Evolutionary conservation across 2,113 vertebrate genomes (phyloP).

Genomic region (Gila orcuttii): DNA sequence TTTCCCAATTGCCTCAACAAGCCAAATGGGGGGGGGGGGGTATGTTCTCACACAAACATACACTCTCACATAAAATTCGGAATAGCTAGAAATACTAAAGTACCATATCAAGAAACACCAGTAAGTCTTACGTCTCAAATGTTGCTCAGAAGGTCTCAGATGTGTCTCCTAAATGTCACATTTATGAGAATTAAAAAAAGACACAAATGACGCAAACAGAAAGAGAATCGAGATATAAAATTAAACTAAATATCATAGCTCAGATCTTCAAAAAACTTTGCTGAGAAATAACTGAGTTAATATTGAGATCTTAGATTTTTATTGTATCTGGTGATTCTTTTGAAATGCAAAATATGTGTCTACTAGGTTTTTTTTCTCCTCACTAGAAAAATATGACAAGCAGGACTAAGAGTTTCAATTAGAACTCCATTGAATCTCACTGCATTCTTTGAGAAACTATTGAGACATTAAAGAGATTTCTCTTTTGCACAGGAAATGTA

Average conservation of each 20-base stretch:
- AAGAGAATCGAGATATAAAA: background rate
- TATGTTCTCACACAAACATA: background rate
- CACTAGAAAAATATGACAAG: background rate
- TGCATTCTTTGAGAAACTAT: background rate
- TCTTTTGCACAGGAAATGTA: background rate
- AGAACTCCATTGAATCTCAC: background rate
- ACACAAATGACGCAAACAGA: background rate
- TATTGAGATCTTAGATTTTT: background rate
- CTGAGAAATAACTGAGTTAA: background rate
- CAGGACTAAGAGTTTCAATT: background rate
- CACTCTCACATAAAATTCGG: background rate
- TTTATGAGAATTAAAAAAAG: background rate
- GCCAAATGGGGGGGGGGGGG: background rate
- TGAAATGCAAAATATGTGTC: background rate
- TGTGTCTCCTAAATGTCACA: background rate
- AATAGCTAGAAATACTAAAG: background rate
- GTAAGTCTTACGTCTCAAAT: background rate
- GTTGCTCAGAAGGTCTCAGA: background rate
- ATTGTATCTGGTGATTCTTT: background rate
- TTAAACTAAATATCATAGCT: background rate
- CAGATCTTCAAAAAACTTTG: background rate
- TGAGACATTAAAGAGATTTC: background rate
- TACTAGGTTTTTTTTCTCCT: background rate
- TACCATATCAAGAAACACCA: background rate
- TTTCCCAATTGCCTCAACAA: constrained; percentile 32